phyloP scores from a whole-genome alignment of 2,113 vertebrate genomes.

The Notechis scutatus region DNA sequence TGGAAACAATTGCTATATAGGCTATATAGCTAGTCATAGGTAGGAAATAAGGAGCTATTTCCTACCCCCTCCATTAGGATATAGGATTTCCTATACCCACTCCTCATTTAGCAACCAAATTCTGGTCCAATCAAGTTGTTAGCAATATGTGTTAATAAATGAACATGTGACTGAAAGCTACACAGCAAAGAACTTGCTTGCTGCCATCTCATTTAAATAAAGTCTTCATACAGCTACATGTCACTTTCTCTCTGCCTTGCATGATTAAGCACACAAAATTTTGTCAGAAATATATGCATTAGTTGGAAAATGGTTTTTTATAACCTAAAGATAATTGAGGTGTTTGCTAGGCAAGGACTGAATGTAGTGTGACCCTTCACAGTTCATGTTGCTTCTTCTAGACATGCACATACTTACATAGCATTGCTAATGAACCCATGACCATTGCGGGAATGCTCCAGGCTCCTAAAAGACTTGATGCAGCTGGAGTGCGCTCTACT shows the following conservation, averaged over 20 bases:
- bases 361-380: not conserved
- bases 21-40: not conserved
- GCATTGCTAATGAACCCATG: slow-evolving; percentile 73
- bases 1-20: not conserved
- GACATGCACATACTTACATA: slow-evolving; percentile 74
- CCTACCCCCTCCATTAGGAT: not conserved
- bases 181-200: not conserved
- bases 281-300: not conserved
- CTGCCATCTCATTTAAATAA: not conserved
- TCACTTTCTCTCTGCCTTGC: not conserved
- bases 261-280: not conserved
- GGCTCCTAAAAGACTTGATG: slow-evolving; percentile 64
- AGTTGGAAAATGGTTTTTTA: not conserved
- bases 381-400: not conserved
- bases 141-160: not conserved
- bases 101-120: not conserved
- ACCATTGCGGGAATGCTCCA: slow-evolving; percentile 81
- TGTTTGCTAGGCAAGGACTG: not conserved
- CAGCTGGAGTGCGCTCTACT: rapidly evolving
- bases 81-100: not conserved
- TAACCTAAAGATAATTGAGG: not conserved
- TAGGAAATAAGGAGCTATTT: not conserved
- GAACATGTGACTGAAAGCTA: not conserved
- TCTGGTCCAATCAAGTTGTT: not conserved
- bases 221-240: not conserved